Base-by-base conservation (phyloP, 2,113 vertebrate genomes). In the Piprites chloris region DNA sequence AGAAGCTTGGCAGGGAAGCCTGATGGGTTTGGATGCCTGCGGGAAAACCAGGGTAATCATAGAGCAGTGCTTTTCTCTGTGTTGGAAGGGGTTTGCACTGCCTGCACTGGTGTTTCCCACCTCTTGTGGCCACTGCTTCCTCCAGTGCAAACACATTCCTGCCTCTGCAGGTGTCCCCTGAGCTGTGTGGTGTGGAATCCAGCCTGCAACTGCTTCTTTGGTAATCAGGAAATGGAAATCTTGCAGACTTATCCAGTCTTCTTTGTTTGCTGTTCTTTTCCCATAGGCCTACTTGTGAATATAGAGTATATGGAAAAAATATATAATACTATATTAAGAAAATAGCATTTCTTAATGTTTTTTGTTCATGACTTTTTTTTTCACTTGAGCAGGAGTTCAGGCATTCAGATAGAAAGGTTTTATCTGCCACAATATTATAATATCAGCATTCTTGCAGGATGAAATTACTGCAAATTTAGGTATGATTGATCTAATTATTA, bases 1-100 rank as follows among this genome's bases (percentile, higher is more conserved):
- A 87, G 84, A 74, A 94, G 81, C 89, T 95, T 96, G 95, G 91
- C 87, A 73, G 74, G 56, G 63, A 83, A 73, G 24, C 55, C 55
- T 75, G 55, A 21, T 90, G 85, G 30, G 17, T 82, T 96, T 81
- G 65, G 82, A 78, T 90, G 82, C 76, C 61, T 56, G 86, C 85
- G 73, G 80, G 53, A 81, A 77, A 65, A 33, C 28, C 1, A 18
- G 49, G n/a, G 42, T 86, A 79, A 53, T 68, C 49, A 6, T 0
- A 73, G 69, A 93, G 50, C 28, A 21, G 35, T 24, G 33, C 55
- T 86, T 88, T 92, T 50, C 86, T 50, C 77, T 0, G 0, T 53
- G 52, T 14, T 68, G 35, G 39, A 41, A 74, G 44, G 61, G 41
- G 72, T 78, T 90, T 0, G 0, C 53, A 39, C 63, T 77, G 65